Evolutionary conservation across 2,797 vertebrate genomes (phyloP).

Genomic region (Austrolebias charrua): DNA sequence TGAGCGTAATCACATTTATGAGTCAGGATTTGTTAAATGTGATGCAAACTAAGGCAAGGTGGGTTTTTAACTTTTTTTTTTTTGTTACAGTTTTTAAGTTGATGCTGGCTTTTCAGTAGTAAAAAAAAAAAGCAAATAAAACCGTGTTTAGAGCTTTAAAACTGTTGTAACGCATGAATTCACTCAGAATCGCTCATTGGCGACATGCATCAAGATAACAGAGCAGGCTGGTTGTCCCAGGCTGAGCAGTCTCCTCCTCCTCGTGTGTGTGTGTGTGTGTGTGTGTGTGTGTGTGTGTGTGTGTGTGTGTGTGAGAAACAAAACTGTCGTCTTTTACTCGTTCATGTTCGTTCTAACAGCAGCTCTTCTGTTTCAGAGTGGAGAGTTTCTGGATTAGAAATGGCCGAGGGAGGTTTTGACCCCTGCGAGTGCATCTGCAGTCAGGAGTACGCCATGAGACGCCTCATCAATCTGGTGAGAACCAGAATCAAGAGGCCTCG

Average conservation of each 20-base stretch:
- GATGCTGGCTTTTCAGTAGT: no score
- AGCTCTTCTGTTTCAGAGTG: slow-evolving; percentile 43
- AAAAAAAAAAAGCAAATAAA: background rate
- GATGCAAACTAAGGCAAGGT: no score
- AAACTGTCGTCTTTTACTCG: no score
- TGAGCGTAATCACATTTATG: no score
- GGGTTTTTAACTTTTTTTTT: no score
- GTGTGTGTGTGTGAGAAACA: no score
- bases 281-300: no score
- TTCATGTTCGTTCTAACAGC: slow-evolving; percentile 17
- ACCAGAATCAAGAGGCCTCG: background rate
- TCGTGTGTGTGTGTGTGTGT: slow-evolving; percentile 11
- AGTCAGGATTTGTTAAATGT: no score
- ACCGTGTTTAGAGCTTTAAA: background rate
- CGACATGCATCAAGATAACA: background rate
- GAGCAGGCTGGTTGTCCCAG: slow-evolving; percentile 19
- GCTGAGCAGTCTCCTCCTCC: slow-evolving; percentile 59
- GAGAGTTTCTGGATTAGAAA: slow-evolving; percentile 66
- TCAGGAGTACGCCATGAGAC: slow-evolving; percentile 94
- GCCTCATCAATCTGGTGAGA: slow-evolving; percentile 95
- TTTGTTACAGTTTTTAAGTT: background rate
- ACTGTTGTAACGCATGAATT: background rate
- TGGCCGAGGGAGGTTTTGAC: slow-evolving; percentile 97
- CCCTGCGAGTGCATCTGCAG: slow-evolving; percentile 98
- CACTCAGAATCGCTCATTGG: background rate